Conservation (phyloP, 2,113 vertebrate genomes). For the Grus americana region DNA sequence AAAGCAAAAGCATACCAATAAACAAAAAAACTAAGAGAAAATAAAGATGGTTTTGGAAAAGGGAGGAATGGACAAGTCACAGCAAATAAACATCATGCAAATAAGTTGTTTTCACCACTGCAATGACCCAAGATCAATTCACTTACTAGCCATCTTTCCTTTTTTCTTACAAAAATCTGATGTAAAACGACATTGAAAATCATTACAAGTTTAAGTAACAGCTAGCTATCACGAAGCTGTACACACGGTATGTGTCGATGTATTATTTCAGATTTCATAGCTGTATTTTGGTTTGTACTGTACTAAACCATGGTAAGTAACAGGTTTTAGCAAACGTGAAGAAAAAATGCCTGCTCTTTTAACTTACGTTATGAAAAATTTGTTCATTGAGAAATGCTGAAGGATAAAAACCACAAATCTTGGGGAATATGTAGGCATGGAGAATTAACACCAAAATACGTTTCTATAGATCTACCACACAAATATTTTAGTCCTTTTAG, state of each 20-base stretch:
- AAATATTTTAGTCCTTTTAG: background rate
- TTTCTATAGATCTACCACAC: background rate
- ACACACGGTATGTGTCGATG: background rate
- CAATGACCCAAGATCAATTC: slow-evolving; percentile 71
- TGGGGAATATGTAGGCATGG: background rate
- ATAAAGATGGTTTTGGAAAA: slow-evolving; percentile 72
- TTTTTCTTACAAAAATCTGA: slow-evolving; percentile 92
- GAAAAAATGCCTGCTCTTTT: background rate
- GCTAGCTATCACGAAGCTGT: slow-evolving; percentile 40
- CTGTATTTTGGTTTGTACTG: background rate
- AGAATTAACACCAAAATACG: background rate
- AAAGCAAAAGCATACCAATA: slow-evolving; percentile 72
- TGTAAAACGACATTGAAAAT: slow-evolving; percentile 74
- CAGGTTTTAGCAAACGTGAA: background rate
- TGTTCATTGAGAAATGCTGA: background rate
- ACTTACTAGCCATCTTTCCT: slow-evolving; percentile 96
- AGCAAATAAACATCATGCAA: slow-evolving; percentile 79
- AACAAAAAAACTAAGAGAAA: slow-evolving; percentile 68
- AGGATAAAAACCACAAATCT: slow-evolving; percentile 35
- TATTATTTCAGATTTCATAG: background rate
- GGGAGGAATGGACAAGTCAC: slow-evolving; percentile 84
- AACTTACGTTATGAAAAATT: background rate
- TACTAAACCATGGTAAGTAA: background rate
- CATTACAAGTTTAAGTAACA: slow-evolving; percentile 73
- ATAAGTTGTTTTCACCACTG: slow-evolving; percentile 74